Evolutionary conservation across 2,113 vertebrate genomes (phyloP).

Genomic region (Tursiops truncatus): DNA sequence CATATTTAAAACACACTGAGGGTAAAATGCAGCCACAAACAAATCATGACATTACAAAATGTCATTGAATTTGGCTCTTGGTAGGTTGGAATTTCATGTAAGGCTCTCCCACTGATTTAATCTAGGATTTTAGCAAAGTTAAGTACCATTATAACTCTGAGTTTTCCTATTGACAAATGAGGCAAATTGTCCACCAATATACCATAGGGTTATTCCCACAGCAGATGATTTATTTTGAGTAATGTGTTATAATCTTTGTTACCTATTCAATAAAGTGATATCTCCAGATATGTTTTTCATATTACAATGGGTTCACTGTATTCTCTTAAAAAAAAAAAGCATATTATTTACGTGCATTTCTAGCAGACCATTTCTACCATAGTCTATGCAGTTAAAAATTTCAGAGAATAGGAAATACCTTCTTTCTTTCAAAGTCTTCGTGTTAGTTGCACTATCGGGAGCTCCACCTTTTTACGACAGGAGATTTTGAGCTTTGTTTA

Average conservation of each 20-base stretch:
- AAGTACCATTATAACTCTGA: background rate
- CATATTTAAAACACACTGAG: background rate
- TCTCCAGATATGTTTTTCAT: background rate
- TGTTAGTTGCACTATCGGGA: background rate
- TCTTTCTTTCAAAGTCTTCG: background rate
- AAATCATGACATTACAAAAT: background rate
- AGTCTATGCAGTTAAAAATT: background rate
- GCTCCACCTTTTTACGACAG: background rate
- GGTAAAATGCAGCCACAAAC: background rate
- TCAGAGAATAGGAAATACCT: background rate
- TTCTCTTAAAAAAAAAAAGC: background rate
- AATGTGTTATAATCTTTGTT: background rate
- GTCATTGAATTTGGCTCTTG: background rate
- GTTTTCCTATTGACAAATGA: background rate
- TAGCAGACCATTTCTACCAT: background rate
- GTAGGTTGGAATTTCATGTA: background rate
- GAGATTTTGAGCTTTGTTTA: background rate
- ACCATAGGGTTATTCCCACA: background rate
- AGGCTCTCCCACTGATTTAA: background rate
- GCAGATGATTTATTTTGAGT: slow-evolving; percentile 15
- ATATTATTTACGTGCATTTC: background rate
- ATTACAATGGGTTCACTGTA: background rate
- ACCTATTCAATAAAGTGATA: background rate
- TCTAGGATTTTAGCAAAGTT: background rate
- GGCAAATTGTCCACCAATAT: background rate